Evolutionary conservation across 1,140 invertebrate species (phyloP), one percentile per base, ranked within the genome.

Genomic region (Brachionus koreanus): DNA sequence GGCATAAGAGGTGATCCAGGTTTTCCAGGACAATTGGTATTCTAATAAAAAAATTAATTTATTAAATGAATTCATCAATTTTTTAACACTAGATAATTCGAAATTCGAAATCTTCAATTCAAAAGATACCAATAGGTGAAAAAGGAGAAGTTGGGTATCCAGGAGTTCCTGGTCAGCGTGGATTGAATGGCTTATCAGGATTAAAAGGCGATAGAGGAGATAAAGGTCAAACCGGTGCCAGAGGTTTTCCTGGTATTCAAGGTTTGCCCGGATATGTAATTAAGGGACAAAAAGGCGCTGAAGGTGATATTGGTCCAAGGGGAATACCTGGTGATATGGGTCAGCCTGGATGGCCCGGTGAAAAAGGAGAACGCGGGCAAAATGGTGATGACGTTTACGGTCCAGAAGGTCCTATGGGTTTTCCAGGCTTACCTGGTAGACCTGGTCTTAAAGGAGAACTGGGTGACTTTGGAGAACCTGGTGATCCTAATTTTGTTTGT

Each of bases 21-120:
- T 19, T 6, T 4, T 29, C 76, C 76, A 37, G 76, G 76, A 61
- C 76, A 65, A 79, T 33, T 79, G n/a, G 76, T 79, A 79, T 61
- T 9, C n/a, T 19, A 39, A 19, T 61, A 10, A 37, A 19, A 33
- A 19, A 25, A 35, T 23, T 37, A 23, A 25, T 79, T 35, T 6
- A 61, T 1, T 1, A 57, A 79, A n/a, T 10, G 13, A 23, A 35
- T 13, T 10, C 57, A 19, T 25, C 39, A 25, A 79, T 39, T 61
- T 43, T 16, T 16, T 37, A 5, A 2, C 29, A 29, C 3, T 29
- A 79, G 61, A 25, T 43, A 10, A 79, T 79, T 42, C 49, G 35
- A 23, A 61, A 65, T 19, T 19, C 37, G 16, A 69, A 39, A 19
- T 69, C 65, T 6, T 19, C 65, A 37, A 19, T 69, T 69, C 33